phyloP scores from a whole-genome alignment of 2,888 invertebrate species.

The Leptothorax acervorum region DNA sequence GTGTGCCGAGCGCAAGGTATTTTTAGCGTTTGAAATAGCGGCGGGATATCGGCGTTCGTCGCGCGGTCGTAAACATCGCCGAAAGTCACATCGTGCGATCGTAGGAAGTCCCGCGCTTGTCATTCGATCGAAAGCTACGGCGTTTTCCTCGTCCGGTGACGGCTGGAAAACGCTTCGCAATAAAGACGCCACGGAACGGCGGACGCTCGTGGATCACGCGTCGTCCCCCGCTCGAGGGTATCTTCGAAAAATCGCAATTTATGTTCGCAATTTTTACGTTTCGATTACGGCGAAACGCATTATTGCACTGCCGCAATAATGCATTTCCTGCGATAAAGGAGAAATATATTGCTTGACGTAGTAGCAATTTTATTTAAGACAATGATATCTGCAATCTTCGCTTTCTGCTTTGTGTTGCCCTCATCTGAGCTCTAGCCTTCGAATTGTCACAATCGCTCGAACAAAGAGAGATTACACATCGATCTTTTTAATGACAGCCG shows the following conservation, averaged over 20 bases:
- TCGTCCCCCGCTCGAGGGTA: neutral
- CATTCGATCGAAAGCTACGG: constrained; percentile 38
- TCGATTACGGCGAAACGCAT: constrained; percentile 9
- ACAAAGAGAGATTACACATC: constrained; percentile 5
- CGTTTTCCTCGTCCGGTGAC: constrained; percentile 31
- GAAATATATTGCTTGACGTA: constrained; percentile 1
- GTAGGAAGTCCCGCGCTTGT: constrained; percentile 44
- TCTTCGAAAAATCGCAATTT: constrained; percentile 28
- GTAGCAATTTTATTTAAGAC: constrained; percentile 25
- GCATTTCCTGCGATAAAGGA: constrained; percentile 30
- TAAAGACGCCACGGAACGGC: constrained; percentile 39
- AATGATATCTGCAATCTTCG: constrained; percentile 33
- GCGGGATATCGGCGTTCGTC: constrained; percentile 25
- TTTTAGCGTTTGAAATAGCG: constrained; percentile 64
- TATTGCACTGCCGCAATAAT: neutral
- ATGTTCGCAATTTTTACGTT: constrained; percentile 23
- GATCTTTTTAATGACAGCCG: neutral
- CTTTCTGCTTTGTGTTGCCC: constrained; percentile 7
- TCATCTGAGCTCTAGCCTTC: constrained; percentile 26
- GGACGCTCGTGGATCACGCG: neutral
- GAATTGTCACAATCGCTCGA: neutral
- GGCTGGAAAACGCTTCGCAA: neutral
- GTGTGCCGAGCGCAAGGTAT: constrained; percentile 70
- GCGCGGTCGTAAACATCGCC: constrained; percentile 64
- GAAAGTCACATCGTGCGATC: constrained; percentile 64